Evolutionary conservation across 2,888 invertebrate species (phyloP), one percentile per base, ranked within the genome.

Genomic region (Megastigmus dorsalis): DNA sequence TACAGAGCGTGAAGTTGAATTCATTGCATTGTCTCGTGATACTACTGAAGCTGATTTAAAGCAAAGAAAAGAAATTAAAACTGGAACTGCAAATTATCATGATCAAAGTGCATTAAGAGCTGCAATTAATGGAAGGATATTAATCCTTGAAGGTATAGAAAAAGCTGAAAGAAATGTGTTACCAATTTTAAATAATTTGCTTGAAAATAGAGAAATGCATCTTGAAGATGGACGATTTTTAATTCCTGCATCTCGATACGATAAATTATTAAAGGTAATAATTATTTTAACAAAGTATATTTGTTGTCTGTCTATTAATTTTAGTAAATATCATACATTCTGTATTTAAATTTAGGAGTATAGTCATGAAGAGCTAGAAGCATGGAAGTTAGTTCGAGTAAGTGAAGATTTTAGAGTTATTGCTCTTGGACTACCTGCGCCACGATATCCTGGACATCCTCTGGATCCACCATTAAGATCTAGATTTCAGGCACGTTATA

Each of bases 121-220:
- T 20, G 98, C 98, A 0, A 90, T 92, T 1, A 91, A 96, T 88
- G 98, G 98, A 0, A 91, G 98, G 55, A 92, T 98, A 10, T 90
- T 99, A 15, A 91, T 99, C 2, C 90, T 99, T 70, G 98, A 99
- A 88, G 99, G 98, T 1, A 96, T 99, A 69, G 98, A 99, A 89
- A 98, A 98, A 86, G 97, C 98, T 0, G 99, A 99, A 87, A 91
- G 98, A 59, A 99, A 99, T 90, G 98, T 99, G 48, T 89, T 99
- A 75, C 98, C 98, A 38, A 95, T 99, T 57, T 89, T 99, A 45
- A 99, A 99, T 88, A 99, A 99, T 89, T 90, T 99, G 67, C 89
- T 99, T 65, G 98, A 99, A 89, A 99, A 99, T 88, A 91, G 98
- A 70, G 99, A 99, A 89, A 98, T 99, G 98, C 97, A 98, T 88